Conservation (phyloP, 2,113 vertebrate genomes). For the Tylochromis polylepis region DNA sequence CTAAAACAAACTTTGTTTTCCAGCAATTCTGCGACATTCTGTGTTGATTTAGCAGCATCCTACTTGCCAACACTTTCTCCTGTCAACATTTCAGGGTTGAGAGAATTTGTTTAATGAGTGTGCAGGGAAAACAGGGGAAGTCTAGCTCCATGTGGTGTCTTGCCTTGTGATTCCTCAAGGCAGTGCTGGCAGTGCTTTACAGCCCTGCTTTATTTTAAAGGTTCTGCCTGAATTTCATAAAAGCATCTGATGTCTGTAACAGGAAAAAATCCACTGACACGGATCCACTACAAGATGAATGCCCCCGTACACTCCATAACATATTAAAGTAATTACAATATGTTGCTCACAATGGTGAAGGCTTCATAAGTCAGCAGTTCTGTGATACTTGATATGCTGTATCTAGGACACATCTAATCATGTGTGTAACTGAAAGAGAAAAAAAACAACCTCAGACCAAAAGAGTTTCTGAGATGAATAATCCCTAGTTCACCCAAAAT, state of each 20-base stretch:
- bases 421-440: not conserved
- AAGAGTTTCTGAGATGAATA: not conserved
- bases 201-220: not conserved
- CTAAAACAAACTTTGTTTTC: not conserved
- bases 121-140: slow-evolving; percentile 15
- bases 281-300: not conserved
- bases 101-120: slow-evolving; percentile 39
- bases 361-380: not conserved
- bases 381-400: not conserved
- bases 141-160: slow-evolving; percentile 23
- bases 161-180: slow-evolving; percentile 5
- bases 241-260: not conserved
- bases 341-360: not conserved
- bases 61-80: not conserved
- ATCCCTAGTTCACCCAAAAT: not conserved
- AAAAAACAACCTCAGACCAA: no score
- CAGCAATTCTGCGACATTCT: not conserved
- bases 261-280: not conserved
- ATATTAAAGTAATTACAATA: not conserved
- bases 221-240: not conserved
- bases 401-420: not conserved
- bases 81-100: slow-evolving; percentile 36
- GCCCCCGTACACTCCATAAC: not conserved
- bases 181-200: not conserved
- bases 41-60: not conserved